Evolutionary conservation across 2,113 vertebrate species (phyloP).

Genomic region (Cygnus buccinator): DNA sequence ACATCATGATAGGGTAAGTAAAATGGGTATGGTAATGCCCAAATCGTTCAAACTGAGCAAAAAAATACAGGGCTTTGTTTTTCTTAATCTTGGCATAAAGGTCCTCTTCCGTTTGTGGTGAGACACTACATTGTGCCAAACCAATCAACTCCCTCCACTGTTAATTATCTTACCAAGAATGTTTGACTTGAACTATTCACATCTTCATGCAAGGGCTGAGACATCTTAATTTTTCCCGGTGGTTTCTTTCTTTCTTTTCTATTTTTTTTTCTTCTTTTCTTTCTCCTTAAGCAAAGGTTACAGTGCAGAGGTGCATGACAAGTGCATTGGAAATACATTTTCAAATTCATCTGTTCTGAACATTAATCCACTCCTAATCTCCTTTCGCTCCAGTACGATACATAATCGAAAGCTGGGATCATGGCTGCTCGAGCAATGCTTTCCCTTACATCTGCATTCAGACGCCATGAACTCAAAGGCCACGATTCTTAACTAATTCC

Average conservation of each 20-base stretch:
- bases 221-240: neutral
- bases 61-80: neutral
- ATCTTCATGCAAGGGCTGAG: neutral
- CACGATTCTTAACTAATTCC: slow-evolving; percentile 28
- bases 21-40: neutral
- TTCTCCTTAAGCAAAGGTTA: slow-evolving; percentile 8
- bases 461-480: slow-evolving; percentile 15
- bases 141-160: neutral
- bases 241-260: neutral
- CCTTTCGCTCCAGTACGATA: neutral
- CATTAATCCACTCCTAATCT: slow-evolving; percentile 63
- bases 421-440: neutral
- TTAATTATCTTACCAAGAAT: neutral
- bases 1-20: neutral
- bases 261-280: neutral
- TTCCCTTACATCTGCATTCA: slow-evolving; percentile 25
- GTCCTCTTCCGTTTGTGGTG: neutral
- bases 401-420: slow-evolving; percentile 42
- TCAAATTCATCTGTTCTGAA: slow-evolving; percentile 29
- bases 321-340: slow-evolving; percentile 40
- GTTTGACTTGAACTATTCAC: neutral
- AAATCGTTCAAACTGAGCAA: neutral
- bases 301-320: neutral
- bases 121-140: neutral
- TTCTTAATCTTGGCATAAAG: neutral